Evolutionary conservation across 2,113 vertebrate species (phyloP), one percentile per base, ranked within the genome.

Genomic region (Chloropsis hardwickii): DNA sequence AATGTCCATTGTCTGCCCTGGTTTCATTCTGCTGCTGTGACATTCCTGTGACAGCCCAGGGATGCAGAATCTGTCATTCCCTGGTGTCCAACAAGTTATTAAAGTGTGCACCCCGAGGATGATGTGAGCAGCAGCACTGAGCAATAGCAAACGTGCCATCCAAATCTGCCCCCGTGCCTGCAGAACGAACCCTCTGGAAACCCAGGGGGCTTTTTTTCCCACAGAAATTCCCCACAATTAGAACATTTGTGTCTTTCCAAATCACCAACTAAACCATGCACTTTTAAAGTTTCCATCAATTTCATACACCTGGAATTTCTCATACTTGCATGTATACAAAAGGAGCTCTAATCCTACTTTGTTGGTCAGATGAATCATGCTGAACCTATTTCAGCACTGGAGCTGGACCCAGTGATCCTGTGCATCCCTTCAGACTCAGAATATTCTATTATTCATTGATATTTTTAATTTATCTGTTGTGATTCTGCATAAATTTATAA

Each of bases 51-150:
- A 10, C 48, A 31, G 28, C 12, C 47, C 67, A 20, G 9, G 18
- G n/a, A 2, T 42, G 57, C 10, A 16, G 39, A 5, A n/a, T 4
- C 28, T 16, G 2, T 4, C 23, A 0, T 3, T 35, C 24, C 12
- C 44, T 19, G 10, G 14, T 64, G 37, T 10, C 40, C 73, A 33
- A 5, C 10, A 10, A 10, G 35, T 19, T 13, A 16, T 24, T 51
- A 3, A 29, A 60, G 2, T 4, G 15, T 61, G 50, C 42, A n/a
- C 15, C 29, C 35, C 18, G 45, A n/a, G n/a, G n/a, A 6, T 8
- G 37, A 12, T 23, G 23, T 18, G 44, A 62, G 11, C 1, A 4
- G 44, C 21, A 53, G 2, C 51, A 8, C 19, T 8, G 18, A 53
- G 47, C 18, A n/a, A 27, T 0, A 20, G 56, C 20, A 82, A 47